Percentiles rank a stretch among this genome's conserved stretches.
phyloP scores from a whole-genome alignment of 64 coral and sea anemone species.

The Pocillopora verrucosa region DNA sequence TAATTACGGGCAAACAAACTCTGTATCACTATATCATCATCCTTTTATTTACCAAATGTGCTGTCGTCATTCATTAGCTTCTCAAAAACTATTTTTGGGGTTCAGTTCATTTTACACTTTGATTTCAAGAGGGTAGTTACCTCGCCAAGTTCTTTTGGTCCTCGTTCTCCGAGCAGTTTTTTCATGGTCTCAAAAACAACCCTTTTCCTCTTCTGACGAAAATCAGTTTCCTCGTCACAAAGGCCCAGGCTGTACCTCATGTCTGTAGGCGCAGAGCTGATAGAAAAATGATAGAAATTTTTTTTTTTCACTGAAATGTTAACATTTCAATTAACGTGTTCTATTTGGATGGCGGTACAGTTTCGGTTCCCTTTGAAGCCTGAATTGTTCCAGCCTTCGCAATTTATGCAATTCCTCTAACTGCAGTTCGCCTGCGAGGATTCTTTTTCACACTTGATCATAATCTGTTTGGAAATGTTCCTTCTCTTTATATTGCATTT shows the following conservation, averaged over 20 bases:
- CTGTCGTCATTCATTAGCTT: background rate
- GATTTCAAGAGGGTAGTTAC: background rate
- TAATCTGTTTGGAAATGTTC: too few relatives aligned
- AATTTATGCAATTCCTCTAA: too few relatives aligned
- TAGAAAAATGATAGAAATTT: background rate
- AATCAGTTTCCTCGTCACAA: constrained; percentile 35
- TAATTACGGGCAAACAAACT: background rate
- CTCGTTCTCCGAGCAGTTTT: constrained; percentile 6
- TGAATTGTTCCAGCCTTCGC: too few relatives aligned
- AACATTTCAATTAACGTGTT: too few relatives aligned
- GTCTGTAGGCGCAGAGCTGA: constrained; percentile 7
- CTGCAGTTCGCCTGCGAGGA: too few relatives aligned
- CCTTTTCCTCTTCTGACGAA: constrained; percentile 31
- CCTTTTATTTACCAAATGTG: background rate
- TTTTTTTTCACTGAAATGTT: too few relatives aligned
- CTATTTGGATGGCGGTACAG: too few relatives aligned
- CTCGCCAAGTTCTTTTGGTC: constrained; percentile 24
- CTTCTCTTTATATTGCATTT: too few relatives aligned
- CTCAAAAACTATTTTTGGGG: background rate
- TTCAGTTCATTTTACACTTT: background rate
- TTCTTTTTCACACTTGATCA: too few relatives aligned
- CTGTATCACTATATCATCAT: background rate
- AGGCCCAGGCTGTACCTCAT: constrained; percentile 39
- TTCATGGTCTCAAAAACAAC: constrained; percentile 46
- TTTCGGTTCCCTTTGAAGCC: too few relatives aligned